Evolutionary conservation across 2,113 vertebrate genomes (phyloP).

Genomic region (Ellobius talpinus): DNA sequence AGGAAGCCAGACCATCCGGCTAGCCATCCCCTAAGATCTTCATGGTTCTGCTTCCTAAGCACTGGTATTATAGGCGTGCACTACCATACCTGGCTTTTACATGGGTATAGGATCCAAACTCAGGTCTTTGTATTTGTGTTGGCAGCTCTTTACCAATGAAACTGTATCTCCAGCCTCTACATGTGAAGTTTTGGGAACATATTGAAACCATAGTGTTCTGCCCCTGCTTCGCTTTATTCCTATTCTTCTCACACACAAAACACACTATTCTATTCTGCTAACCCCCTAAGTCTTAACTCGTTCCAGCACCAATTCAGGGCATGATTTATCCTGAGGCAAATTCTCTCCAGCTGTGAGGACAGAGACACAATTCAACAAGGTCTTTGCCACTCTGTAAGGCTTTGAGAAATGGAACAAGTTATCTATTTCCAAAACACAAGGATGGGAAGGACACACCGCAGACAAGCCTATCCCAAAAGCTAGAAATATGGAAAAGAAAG

Average conservation of each 20-base stretch:
- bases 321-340: neutral
- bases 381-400: neutral
- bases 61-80: neutral
- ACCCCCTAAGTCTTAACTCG: neutral
- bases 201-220: neutral
- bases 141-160: neutral
- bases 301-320: neutral
- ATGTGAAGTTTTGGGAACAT: neutral
- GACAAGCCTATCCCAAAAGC: neutral
- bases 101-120: neutral
- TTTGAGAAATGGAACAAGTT: neutral
- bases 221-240: neutral
- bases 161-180: neutral
- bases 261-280: neutral
- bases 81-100: neutral
- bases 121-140: neutral
- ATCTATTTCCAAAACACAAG: neutral
- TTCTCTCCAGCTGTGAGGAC: neutral
- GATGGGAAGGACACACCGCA: neutral
- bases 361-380: neutral
- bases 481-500: neutral
- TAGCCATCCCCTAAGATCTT: too few species aligned
- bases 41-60: neutral
- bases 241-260: neutral
- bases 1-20: neutral